Evolutionary conservation across 2,888 invertebrate species (phyloP), one percentile per base, ranked within the genome.

Genomic region (Drosophila subquinaria): DNA sequence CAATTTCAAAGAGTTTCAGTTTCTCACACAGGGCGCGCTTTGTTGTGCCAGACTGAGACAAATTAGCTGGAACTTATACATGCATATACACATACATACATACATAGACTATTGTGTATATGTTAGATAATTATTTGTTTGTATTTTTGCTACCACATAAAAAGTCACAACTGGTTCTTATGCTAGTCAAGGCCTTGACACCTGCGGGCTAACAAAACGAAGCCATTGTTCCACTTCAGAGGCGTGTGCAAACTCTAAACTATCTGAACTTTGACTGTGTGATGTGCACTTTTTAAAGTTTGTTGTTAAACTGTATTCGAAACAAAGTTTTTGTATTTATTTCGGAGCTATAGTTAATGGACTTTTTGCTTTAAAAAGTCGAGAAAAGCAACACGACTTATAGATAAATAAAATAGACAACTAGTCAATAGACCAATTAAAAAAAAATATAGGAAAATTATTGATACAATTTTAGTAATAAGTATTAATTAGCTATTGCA

Each of bases 131-230:
- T 48, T 23, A 53, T 53, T 53, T 53, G 66, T 23, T n/a, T 59
- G 52, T 57, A 36, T 48, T 42, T 35, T 11, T 36, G 45, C 47
- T 50, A 27, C 35, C 15, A 51, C 50, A 53, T 23, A 27, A 55
- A 59, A 15, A 27, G 17, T 15, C 33, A 47, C 69, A 74, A 79
- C 56, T 63, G 75, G 59, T 74, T 76, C 40, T 63, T 63, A 50
- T 52, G 51, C 43, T 43, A 36, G 35, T 52, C 20, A 43, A 76
- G 64, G 65, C 76, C 76, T 76, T 74, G 77, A 69, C 64, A 64
- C 56, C 69, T 69, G 73, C 53, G 45, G 60, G 27, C 73, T n/a
- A 63, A 66, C 45, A 60, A 63, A 56, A 47, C 48, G 33, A 20
- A 61, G 43, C 50, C 55, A 77, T 67, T 77, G 59, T 75, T 60